phyloP scores from a whole-genome alignment of 2,797 vertebrate genomes.

The Tenualosa ilisha region DNA sequence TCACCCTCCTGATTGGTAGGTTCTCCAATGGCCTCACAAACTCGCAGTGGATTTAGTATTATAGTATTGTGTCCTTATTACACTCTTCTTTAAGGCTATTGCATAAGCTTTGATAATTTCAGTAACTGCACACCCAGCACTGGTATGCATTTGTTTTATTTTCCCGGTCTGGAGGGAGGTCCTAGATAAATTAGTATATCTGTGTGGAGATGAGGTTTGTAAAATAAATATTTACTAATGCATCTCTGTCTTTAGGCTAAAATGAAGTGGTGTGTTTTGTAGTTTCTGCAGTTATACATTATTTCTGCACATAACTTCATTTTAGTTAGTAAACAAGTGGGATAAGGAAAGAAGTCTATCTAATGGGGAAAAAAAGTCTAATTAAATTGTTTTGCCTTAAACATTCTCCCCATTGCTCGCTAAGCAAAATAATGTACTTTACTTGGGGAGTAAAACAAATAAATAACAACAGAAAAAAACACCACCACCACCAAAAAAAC shows the following conservation, averaged over 20 bases:
- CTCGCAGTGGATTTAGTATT: background rate
- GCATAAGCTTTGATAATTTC: background rate
- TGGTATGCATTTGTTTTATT: background rate
- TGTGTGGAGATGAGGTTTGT: background rate
- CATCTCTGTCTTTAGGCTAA: background rate
- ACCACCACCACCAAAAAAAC: background rate
- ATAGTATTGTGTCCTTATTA: background rate
- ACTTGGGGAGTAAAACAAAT: background rate
- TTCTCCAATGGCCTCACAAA: constrained; percentile 6
- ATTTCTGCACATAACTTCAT: background rate
- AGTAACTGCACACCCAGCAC: background rate
- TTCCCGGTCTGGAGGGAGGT: background rate
- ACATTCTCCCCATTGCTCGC: background rate
- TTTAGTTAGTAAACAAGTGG: background rate
- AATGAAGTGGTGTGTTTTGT: background rate
- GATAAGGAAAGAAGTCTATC: background rate
- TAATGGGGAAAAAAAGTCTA: background rate
- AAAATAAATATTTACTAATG: background rate
- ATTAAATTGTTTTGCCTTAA: background rate
- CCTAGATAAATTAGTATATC: background rate
- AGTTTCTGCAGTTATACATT: background rate
- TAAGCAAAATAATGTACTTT: background rate
- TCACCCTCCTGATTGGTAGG: constrained; percentile 90
- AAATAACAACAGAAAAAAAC: background rate
- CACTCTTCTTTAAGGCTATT: background rate